Evolutionary conservation across 92 coral and sea anemone genomes (phyloP).

Genomic region (Porites cylindrica): DNA sequence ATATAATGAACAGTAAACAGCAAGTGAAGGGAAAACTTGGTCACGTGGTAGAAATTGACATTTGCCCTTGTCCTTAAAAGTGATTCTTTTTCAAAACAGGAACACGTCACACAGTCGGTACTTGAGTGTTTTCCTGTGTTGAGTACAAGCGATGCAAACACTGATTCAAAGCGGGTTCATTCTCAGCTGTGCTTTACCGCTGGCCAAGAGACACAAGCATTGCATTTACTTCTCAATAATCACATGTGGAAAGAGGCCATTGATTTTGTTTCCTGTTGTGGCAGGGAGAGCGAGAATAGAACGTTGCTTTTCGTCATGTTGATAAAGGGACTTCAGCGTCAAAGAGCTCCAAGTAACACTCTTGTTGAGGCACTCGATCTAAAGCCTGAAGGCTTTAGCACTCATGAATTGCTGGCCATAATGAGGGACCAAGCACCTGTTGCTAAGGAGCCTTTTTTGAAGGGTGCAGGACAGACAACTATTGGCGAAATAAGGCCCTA

Average conservation of each 20-base stretch:
- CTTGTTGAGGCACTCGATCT: constrained; percentile 70
- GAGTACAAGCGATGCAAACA: constrained; percentile 60
- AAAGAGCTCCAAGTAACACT: constrained; percentile 65
- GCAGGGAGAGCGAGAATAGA: constrained; percentile 45
- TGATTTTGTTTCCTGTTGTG: constrained; percentile 69
- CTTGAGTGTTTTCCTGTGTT: constrained; percentile 88
- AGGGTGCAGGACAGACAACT: constrained; percentile 37
- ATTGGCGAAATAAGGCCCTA: constrained; percentile 74
- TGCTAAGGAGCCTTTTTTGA: constrained; percentile 65
- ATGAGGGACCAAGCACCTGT: constrained; percentile 57
- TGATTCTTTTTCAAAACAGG: constrained; percentile 44
- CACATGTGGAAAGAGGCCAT: constrained; percentile 86
- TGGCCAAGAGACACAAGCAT: constrained; percentile 90
- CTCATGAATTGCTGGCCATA: constrained; percentile 70
- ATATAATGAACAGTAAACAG: too few species aligned
- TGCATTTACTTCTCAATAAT: constrained; percentile 81
- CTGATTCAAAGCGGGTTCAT: constrained; percentile 72
- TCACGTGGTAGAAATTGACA: not conserved
- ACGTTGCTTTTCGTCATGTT: constrained; percentile 68
- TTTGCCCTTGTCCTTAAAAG: not conserved
- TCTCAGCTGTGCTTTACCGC: constrained; percentile 76
- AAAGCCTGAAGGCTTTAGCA: constrained; percentile 65
- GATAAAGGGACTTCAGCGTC: constrained; percentile 71
- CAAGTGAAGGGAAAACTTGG: too few species aligned
- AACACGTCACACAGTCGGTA: constrained; percentile 78